phyloP scores from a whole-genome alignment of 92 coral and sea anemone genomes.

The Pocillopora grandis region DNA sequence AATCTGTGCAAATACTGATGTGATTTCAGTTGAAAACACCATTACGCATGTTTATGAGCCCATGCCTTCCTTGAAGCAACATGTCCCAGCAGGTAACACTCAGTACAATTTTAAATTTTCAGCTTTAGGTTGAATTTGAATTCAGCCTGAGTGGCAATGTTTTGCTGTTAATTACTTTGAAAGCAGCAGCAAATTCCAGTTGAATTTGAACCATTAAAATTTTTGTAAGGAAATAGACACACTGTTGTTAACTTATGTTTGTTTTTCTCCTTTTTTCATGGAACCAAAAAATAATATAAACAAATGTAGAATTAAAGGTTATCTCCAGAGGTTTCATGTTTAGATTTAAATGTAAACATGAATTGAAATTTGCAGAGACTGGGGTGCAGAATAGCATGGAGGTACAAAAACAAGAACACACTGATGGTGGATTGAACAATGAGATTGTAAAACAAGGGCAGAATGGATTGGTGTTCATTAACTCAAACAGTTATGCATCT shows the following conservation, averaged over 20 bases:
- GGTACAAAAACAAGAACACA: background rate
- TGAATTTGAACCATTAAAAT: too few relatives aligned
- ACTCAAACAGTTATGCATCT: background rate
- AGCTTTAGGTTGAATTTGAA: background rate
- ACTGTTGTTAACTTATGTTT: too few relatives aligned
- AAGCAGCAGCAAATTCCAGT: too few relatives aligned
- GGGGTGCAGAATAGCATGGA: background rate
- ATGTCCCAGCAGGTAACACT: slow-evolving; percentile 5
- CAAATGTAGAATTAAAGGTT: too few relatives aligned
- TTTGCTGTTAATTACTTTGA: too few relatives aligned
- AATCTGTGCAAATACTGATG: background rate
- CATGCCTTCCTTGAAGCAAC: background rate
- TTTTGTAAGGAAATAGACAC: too few relatives aligned
- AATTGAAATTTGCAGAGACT: background rate
- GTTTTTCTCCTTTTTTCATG: background rate
- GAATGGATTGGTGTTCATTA: slow-evolving; percentile 18
- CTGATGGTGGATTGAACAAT: background rate
- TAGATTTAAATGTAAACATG: background rate
- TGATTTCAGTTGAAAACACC: slow-evolving; percentile 19
- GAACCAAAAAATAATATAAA: too few relatives aligned
- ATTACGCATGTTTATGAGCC: slow-evolving; percentile 2
- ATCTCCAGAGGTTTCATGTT: too few relatives aligned
- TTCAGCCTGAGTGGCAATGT: too few relatives aligned
- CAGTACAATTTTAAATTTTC: background rate
- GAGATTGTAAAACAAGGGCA: slow-evolving; percentile 25